phyloP scores from a whole-genome alignment of 2,888 invertebrate genomes.

The Rhagium mordax region DNA sequence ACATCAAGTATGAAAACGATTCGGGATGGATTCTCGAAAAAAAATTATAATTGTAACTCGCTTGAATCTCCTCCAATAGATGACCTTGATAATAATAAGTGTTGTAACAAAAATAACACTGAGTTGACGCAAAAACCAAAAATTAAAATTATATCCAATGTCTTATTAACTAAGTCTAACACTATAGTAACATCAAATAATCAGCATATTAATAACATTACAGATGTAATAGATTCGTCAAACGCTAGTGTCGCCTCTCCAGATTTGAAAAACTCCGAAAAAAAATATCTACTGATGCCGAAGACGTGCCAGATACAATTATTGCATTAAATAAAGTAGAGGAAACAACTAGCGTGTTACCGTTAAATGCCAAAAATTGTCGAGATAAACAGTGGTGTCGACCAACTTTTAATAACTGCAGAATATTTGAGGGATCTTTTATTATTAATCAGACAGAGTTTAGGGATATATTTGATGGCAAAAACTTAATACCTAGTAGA shows the following conservation, averaged over 20 bases:
- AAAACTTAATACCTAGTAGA: background rate
- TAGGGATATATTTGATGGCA: background rate
- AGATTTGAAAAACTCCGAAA: background rate
- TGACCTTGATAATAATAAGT: background rate
- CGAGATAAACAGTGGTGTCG: background rate
- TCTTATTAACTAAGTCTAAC: background rate
- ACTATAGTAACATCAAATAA: background rate
- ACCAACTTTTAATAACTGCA: slow-evolving; percentile 3
- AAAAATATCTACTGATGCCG: slow-evolving; percentile 9
- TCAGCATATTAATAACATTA: background rate
- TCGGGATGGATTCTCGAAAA: no score
- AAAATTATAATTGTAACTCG: no score
- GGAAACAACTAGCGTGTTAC: background rate
- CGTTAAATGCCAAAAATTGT: background rate
- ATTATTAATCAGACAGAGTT: background rate
- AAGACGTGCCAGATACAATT: background rate
- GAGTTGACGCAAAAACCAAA: background rate
- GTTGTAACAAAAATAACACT: background rate
- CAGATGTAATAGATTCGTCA: background rate
- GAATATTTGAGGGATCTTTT: background rate
- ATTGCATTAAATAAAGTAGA: background rate
- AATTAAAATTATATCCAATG: background rate
- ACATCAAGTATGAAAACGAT: no score
- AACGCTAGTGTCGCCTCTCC: background rate
- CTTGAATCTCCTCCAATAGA: background rate